Evolutionary conservation across 2,797 vertebrate species (phyloP).

Genomic region (Staurois parvus): DNA sequence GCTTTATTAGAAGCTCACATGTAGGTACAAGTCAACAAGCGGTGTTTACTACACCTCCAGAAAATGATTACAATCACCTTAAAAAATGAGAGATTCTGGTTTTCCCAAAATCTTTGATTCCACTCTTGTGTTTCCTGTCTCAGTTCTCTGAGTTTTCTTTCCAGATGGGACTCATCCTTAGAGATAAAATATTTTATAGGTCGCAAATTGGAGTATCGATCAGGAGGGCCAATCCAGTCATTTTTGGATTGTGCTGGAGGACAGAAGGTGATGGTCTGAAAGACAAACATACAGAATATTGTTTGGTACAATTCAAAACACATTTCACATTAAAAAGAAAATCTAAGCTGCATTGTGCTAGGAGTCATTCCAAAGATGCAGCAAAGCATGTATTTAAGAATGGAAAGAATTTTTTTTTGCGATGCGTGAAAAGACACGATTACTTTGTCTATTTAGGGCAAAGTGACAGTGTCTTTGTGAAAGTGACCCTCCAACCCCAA

Average conservation of each 20-base stretch:
- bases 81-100: conserved; percentile 84
- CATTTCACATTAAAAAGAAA: too few relatives aligned
- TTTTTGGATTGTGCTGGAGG: conserved; percentile 78
- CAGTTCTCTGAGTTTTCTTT: conserved; percentile 82
- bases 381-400: too few relatives aligned
- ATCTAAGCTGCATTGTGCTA: too few relatives aligned
- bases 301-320: too few relatives aligned
- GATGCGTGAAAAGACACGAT: too few relatives aligned
- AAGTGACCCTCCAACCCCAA: too few relatives aligned
- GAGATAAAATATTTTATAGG: conserved; percentile 83
- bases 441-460: too few relatives aligned
- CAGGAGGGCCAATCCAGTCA: conserved; percentile 94
- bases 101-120: conserved; percentile 90
- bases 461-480: too few relatives aligned
- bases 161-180: conserved; percentile 80
- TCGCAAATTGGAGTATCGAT: conserved; percentile 87
- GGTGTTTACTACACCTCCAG: not conserved
- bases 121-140: conserved; percentile 91
- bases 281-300: not conserved
- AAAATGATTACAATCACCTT: conserved; percentile 71
- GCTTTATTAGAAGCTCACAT: too few relatives aligned
- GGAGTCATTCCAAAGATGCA: too few relatives aligned
- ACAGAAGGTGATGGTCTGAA: conserved; percentile 75
- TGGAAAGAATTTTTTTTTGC: too few relatives aligned
- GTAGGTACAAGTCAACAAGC: too few relatives aligned